Percentiles rank a stretch among this genome's conserved stretches.
These are phyloP conservation scores for Palythoa heliodiscus DNA, from an alignment of 92 coral and sea anemone species.

Conservation along the genomic window DNA sequence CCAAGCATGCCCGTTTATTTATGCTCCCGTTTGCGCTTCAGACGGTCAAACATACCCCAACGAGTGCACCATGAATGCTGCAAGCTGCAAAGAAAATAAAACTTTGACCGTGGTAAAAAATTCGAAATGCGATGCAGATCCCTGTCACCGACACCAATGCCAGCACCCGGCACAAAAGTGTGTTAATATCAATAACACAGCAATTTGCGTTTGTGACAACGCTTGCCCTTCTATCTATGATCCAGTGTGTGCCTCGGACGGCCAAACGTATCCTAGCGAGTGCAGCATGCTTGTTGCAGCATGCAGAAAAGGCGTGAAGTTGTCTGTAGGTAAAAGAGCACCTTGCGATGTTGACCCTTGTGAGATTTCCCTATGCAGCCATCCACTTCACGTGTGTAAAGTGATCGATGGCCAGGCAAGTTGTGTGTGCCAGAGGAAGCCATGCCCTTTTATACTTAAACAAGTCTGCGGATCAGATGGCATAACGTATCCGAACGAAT, in stretches of 20 bases:
- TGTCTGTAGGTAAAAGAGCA: slow-evolving; percentile 50
- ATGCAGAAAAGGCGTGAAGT: slow-evolving; percentile 59
- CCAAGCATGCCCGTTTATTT: slow-evolving; percentile 4
- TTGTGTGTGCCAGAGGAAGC: slow-evolving; percentile 57
- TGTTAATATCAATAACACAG: slow-evolving; percentile 56
- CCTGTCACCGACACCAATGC: slow-evolving; percentile 52
- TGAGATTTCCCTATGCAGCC: slow-evolving; percentile 43
- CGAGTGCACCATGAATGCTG: slow-evolving; percentile 40
- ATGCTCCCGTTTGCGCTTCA: slow-evolving; percentile 58
- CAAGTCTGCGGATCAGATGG: slow-evolving; percentile 90
- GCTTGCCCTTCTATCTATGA: slow-evolving; percentile 50
- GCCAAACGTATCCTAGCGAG: slow-evolving; percentile 73
- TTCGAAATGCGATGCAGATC: slow-evolving; percentile 36
- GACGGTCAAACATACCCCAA: slow-evolving; percentile 54
- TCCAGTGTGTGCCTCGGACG: slow-evolving; percentile 95
- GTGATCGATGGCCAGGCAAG: slow-evolving; percentile 55
- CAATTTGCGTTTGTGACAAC: slow-evolving; percentile 70
- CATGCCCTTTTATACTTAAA: slow-evolving; percentile 42
- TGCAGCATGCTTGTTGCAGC: slow-evolving; percentile 65
- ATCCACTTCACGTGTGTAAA: slow-evolving; percentile 54
- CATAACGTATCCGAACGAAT: slow-evolving; percentile 59
- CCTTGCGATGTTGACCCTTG: slow-evolving; percentile 55
- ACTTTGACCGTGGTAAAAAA: slow-evolving; percentile 41
- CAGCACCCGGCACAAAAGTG: slow-evolving; percentile 63
- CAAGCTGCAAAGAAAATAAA: slow-evolving; percentile 35